These are phyloP conservation scores for Agriopis marginaria DNA, from an alignment of 2,888 invertebrate species.

Conservation along the genomic window DNA sequence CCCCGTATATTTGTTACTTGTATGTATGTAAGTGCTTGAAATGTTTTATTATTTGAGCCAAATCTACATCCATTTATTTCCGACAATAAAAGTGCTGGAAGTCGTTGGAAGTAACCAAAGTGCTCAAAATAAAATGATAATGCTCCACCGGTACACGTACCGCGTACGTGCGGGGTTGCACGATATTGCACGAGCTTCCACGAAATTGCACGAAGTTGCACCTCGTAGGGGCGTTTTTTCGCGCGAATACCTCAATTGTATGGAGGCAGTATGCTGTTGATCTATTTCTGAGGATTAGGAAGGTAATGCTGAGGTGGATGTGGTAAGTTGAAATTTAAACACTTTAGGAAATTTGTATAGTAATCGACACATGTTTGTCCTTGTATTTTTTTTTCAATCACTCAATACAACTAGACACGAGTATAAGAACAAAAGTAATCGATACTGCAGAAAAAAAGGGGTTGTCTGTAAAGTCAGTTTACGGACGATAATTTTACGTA, in stretches of 20 bases:
- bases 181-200: constrained; percentile 30
- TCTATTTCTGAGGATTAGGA: constrained; percentile 13
- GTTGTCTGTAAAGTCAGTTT: no score
- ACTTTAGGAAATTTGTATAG: no score
- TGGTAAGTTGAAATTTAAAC: constrained; percentile 1
- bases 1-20: no score
- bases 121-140: constrained; percentile 38
- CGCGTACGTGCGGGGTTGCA: constrained; percentile 39
- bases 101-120: constrained; percentile 28
- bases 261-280: constrained; percentile 36
- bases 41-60: constrained; percentile 1
- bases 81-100: constrained; percentile 24
- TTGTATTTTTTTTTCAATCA: no score
- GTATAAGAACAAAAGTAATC: no score
- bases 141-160: constrained; percentile 36
- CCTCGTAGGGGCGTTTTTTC: constrained; percentile 42
- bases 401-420: no score
- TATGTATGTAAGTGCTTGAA: neutral
- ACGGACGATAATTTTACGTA: no score
- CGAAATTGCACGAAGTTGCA: constrained; percentile 35
- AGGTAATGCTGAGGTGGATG: constrained; percentile 3
- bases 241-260: constrained; percentile 47
- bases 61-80: neutral
- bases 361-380: no score
- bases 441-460: no score